These are phyloP conservation scores for Hemistola chrysoprasaria DNA, from an alignment of 2,888 invertebrate genomes.

Conservation along the genomic window DNA sequence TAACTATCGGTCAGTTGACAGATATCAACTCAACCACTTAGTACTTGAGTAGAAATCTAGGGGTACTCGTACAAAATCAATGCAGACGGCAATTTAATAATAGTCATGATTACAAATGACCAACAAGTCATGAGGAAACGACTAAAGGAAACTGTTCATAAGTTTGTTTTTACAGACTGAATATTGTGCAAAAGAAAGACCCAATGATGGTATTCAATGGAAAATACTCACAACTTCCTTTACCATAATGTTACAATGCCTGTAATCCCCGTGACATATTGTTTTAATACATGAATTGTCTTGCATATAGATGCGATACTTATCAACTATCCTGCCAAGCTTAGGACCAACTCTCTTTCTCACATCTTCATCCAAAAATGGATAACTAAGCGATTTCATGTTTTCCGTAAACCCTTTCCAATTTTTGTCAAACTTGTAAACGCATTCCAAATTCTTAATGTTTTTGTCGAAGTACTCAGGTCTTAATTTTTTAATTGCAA, in stretches of 20 bases:
- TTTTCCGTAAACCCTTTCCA: constrained; percentile 33
- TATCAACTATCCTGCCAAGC: constrained; percentile 28
- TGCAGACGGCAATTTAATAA: too few relatives aligned
- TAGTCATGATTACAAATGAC: too few relatives aligned
- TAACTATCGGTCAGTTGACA: too few relatives aligned
- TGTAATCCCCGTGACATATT: constrained; percentile 42
- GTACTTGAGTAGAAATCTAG: too few relatives aligned
- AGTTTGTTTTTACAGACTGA: too few relatives aligned
- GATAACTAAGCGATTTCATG: constrained; percentile 26
- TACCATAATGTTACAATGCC: constrained; percentile 38
- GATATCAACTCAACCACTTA: too few relatives aligned
- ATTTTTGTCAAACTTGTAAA: constrained; percentile 25
- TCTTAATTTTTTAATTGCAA: constrained; percentile 38
- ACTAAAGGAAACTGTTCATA: too few relatives aligned
- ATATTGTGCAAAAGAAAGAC: too few relatives aligned
- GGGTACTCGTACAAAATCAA: too few relatives aligned
- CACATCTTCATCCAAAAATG: constrained; percentile 32
- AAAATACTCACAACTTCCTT: constrained; percentile 37
- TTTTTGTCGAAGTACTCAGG: constrained; percentile 44
- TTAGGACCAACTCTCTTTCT: constrained; percentile 29
- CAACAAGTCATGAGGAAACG: too few relatives aligned
- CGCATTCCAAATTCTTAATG: constrained; percentile 30
- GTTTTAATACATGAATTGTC: constrained; percentile 20
- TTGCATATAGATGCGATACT: constrained; percentile 30
- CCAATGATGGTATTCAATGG: too few relatives aligned